phyloP scores from a whole-genome alignment of 2,113 vertebrate species.

The Dasyprocta punctata region DNA sequence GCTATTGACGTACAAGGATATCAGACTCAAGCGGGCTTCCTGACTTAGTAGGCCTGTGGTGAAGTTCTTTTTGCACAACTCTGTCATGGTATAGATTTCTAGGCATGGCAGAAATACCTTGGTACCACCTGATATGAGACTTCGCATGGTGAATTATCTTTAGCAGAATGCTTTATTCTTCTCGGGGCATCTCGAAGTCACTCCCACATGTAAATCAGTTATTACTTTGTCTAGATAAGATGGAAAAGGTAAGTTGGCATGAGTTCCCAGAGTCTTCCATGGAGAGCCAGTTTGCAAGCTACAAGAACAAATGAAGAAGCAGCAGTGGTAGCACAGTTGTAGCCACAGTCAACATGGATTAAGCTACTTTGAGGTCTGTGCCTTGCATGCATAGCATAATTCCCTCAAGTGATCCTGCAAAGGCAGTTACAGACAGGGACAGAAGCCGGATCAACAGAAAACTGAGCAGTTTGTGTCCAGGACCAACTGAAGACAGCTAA shows the following conservation, averaged over 20 bases:
- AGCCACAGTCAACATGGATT: background rate
- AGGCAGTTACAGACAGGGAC: background rate
- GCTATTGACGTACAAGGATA: background rate
- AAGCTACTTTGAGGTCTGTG: background rate
- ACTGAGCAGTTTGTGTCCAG: background rate
- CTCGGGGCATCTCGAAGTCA: background rate
- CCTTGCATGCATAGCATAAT: too few species aligned
- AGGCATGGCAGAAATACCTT: background rate
- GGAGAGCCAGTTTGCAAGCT: too few species aligned
- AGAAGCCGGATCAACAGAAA: background rate
- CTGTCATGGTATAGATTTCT: background rate
- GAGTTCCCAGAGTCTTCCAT: background rate
- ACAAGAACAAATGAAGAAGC: background rate
- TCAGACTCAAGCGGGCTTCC: accelerated
- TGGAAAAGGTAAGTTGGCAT: background rate
- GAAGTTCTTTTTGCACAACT: background rate
- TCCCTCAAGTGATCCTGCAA: background rate
- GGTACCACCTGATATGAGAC: background rate
- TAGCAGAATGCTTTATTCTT: accelerated
- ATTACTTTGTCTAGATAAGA: background rate
- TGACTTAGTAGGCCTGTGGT: background rate
- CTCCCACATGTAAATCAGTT: background rate
- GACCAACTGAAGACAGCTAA: background rate
- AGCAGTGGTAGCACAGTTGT: background rate
- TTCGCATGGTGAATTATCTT: background rate